phyloP scores from a whole-genome alignment of 2,888 invertebrate species.

The Mesorhabditis spiculigera region DNA sequence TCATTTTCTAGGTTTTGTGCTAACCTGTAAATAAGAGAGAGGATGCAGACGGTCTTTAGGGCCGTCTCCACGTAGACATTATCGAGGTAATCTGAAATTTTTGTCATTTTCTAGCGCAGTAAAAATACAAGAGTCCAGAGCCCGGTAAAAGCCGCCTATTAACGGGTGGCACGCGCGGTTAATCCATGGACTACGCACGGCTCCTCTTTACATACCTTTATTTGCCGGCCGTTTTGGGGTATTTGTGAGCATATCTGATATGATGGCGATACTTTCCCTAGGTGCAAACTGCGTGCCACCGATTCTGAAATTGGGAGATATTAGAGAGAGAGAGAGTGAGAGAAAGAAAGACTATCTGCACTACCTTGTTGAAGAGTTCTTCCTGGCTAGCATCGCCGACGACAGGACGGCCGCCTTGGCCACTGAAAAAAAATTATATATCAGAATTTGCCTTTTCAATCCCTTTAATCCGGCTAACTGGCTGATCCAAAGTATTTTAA shows the following conservation, averaged over 20 bases:
- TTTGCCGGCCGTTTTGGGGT: constrained; percentile 33
- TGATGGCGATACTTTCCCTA: constrained; percentile 40
- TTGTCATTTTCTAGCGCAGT: background rate
- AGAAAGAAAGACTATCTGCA: background rate
- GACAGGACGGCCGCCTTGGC: constrained; percentile 51
- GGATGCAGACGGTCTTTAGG: constrained; percentile 42
- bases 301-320: background rate
- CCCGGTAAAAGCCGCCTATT: too few relatives aligned
- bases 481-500: background rate
- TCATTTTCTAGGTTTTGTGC: constrained; percentile 2
- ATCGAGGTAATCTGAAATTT: constrained; percentile 34
- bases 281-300: constrained; percentile 22
- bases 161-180: too few relatives aligned
- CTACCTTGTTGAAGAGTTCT: constrained; percentile 31
- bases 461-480: too few relatives aligned
- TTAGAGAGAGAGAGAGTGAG: too few relatives aligned
- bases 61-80: constrained; percentile 31
- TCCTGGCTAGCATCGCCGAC: constrained; percentile 47
- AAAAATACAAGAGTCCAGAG: background rate
- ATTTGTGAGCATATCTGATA: constrained; percentile 38
- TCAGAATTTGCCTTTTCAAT: background rate
- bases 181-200: too few relatives aligned
- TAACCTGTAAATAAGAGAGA: constrained; percentile 60
- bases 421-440: constrained; percentile 36
- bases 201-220: constrained; percentile 15